Conservation (phyloP, 92 coral and sea anemone species). For the Metridium senile region DNA sequence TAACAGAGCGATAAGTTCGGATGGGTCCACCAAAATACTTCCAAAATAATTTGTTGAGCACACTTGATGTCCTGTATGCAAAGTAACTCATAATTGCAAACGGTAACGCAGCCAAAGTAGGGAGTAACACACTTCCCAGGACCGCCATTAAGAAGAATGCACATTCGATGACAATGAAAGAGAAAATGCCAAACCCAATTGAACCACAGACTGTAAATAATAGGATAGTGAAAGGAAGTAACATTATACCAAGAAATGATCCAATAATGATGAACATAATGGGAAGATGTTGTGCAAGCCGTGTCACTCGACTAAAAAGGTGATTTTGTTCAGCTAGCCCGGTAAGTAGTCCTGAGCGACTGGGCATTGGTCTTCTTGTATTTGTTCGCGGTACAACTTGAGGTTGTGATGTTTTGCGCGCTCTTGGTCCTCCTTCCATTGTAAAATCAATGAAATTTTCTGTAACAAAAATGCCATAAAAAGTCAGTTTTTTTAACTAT, state of each 20-base stretch:
- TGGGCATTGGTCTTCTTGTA: not conserved
- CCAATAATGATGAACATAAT: slow-evolving; percentile 18
- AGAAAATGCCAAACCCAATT: slow-evolving; percentile 21
- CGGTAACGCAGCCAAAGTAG: not conserved
- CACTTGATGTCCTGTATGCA: not conserved
- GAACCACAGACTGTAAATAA: slow-evolving; percentile 19
- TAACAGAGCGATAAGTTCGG: not conserved
- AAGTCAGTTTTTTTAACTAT: not conserved
- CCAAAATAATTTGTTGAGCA: not conserved
- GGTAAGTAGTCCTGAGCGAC: not conserved
- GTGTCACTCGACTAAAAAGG: not conserved
- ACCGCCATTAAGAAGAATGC: slow-evolving; percentile 41
- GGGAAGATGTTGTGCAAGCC: slow-evolving; percentile 26
- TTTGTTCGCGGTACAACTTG: not conserved
- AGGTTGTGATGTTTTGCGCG: not conserved
- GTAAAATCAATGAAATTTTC: not conserved
- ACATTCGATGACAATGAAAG: slow-evolving; percentile 29
- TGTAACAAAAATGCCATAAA: not conserved
- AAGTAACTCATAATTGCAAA: not conserved
- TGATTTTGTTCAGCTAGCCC: not conserved
- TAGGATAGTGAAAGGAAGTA: slow-evolving; percentile 34
- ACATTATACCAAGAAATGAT: slow-evolving; percentile 18
- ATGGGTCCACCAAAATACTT: slow-evolving; percentile 7
- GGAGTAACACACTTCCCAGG: slow-evolving; percentile 22
- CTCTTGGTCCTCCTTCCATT: not conserved